Evolutionary conservation across 2,888 invertebrate genomes (phyloP), one percentile per base, ranked within the genome.

Genomic region (Parascotia fuliginaria): DNA sequence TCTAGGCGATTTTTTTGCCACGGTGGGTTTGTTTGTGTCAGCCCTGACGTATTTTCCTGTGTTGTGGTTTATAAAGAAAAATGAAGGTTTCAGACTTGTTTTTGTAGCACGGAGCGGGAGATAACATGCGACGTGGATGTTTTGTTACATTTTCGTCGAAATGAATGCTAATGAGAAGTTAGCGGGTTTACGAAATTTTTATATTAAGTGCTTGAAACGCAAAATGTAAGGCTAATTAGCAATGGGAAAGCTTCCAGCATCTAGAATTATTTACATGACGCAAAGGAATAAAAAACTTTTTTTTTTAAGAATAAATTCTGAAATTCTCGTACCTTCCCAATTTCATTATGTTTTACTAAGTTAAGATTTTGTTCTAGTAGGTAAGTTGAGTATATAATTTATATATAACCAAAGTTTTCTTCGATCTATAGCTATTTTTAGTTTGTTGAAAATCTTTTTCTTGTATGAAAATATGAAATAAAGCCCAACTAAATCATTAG

Each of bases 41-140:
- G 39, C 16, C 40, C 51, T 65, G 42, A 55, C 40, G 41, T 65
- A 55, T 60, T 60, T 69, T 42, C 54, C 61, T 47, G 52, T 43
- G 42, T 43, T 38, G 34, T 24, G 36, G 47, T 48, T 46, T 53
- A 40, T 36, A 49, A 52, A 53, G 50, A 14, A 54, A 48, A 55
- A 56, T 45, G 41, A 42, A 41, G 28, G 19, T 51, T 54, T 55
- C 65, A 69, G 56, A 61, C 47, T 55, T 69, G 49, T 36, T 14
- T 7, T 31, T 13, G 45, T 41, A 38, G n/a, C n/a, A 47, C 16
- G 33, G 41, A 41, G 49, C 34, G 50, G 28, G 9, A 50, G 47
- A 60, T 55, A 60, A 32, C 41, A 60, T 52, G 45, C 9, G 9
- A 29, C 7, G 13, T 16, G 40, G 38, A 42, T 38, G 32, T 32